phyloP scores from a whole-genome alignment of 1,140 invertebrate species.

The Diorhabda elongata region DNA sequence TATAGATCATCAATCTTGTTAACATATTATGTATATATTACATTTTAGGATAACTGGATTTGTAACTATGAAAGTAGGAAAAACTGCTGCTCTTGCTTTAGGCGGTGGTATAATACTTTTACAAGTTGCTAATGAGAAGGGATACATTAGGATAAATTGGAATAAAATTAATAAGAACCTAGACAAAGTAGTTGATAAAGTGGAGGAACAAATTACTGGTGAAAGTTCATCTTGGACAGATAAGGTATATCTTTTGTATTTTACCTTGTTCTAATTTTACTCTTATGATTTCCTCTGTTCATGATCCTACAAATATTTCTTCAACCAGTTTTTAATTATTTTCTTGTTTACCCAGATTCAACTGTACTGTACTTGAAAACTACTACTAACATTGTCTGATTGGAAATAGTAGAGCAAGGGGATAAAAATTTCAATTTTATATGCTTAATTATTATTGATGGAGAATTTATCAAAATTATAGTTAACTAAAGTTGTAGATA shows the following conservation, averaged over 20 bases:
- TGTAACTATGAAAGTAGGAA: constrained; percentile 86
- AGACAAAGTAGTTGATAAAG: constrained; percentile 75
- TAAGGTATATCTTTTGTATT: constrained; percentile 61
- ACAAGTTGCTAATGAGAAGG: constrained; percentile 85
- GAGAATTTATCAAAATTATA: too few species aligned
- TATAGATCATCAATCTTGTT: too few species aligned
- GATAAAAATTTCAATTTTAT: too few species aligned
- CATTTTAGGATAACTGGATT: constrained; percentile 78
- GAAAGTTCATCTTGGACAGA: constrained; percentile 69
- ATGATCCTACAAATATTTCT: constrained; percentile 15
- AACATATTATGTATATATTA: constrained; percentile 1
- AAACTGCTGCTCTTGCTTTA: constrained; percentile 80
- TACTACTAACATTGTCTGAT: neutral
- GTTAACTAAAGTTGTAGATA: too few species aligned
- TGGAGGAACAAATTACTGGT: constrained; percentile 70
- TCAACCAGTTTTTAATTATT: neutral
- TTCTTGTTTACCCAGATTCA: neutral
- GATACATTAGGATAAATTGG: constrained; percentile 91
- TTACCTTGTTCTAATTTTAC: constrained; percentile 6
- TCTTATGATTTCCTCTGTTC: constrained; percentile 14
- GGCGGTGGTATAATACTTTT: constrained; percentile 85
- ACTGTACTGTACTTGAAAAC: neutral
- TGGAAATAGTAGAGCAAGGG: too few species aligned
- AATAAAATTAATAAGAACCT: constrained; percentile 76
- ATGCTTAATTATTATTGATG: too few species aligned